Percentiles rank a stretch among this genome's conserved stretches.
Evolutionary conservation across 2,888 invertebrate species (phyloP).

Genomic region (Altica lythri): DNA sequence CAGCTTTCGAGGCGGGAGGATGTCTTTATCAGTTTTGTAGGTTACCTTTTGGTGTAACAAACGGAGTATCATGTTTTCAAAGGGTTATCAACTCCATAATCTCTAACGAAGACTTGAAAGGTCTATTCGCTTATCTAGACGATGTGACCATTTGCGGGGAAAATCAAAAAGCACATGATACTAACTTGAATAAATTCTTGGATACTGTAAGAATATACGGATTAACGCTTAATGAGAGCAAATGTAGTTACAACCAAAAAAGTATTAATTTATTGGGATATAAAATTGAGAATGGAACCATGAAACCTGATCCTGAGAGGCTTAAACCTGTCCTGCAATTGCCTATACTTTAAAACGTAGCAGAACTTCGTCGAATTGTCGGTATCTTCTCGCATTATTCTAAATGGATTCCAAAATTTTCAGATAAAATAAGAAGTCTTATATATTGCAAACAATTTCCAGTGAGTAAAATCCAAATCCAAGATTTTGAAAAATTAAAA

Average conservation of each 20-base stretch:
- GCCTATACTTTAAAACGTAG: not conserved
- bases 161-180: too few relatives aligned
- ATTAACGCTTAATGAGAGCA: not conserved
- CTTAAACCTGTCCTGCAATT: constrained; percentile 2
- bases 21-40: constrained; percentile 15
- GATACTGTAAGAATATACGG: not conserved
- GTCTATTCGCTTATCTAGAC: constrained; percentile 1
- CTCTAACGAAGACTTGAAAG: constrained; percentile 2
- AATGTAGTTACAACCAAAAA: not conserved
- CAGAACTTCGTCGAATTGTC: not conserved
- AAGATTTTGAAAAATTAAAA: constrained; percentile 12
- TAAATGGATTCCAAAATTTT: constrained; percentile 4
- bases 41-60: constrained; percentile 18
- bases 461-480: not conserved
- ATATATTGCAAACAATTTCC: not conserved
- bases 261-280: not conserved
- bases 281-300: not conserved
- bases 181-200: constrained; percentile 7
- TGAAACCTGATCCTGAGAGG: constrained; percentile 3
- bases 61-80: constrained; percentile 6
- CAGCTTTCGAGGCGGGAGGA: constrained; percentile 20
- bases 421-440: constrained; percentile 1
- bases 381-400: constrained; percentile 8
- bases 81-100: not conserved
- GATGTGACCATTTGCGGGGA: too few relatives aligned